phyloP scores from a whole-genome alignment of 2,113 vertebrate genomes.

The Chamaea fasciata region DNA sequence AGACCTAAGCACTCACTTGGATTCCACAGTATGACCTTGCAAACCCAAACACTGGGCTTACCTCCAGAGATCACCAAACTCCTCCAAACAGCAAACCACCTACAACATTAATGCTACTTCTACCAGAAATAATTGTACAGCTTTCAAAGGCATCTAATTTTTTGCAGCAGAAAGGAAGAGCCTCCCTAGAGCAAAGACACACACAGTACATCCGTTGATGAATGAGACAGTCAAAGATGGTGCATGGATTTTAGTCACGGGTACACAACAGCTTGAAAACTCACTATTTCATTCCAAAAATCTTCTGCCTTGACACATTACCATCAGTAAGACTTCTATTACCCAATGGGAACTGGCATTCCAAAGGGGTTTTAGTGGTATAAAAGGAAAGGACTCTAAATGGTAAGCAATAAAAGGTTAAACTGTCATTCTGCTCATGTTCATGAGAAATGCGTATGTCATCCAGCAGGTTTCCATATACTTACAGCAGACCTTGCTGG shows the following conservation, averaged over 20 bases:
- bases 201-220: rapidly evolving
- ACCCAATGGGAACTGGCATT: not conserved
- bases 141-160: not conserved
- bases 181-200: not conserved
- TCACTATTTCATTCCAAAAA: not conserved
- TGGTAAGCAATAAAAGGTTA: not conserved
- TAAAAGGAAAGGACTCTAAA: not conserved
- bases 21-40: not conserved
- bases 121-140: not conserved
- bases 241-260: not conserved
- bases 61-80: not conserved
- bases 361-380: not conserved
- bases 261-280: not conserved
- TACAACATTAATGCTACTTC: not conserved
- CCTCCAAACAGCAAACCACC: not conserved
- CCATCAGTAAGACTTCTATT: not conserved
- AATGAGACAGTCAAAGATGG: not conserved
- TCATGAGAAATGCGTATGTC: not conserved
- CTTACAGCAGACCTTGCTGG: not conserved
- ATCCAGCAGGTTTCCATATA: not conserved
- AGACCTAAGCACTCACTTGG: not conserved
- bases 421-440: not conserved
- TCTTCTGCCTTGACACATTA: not conserved
- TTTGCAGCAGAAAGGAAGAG: not conserved
- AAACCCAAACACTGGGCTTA: not conserved